Percentiles rank a stretch among this genome's conserved stretches.
These are phyloP conservation scores for Panagrolaimus sp. DNA, from an alignment of 1,140 invertebrate genomes.

Conservation along the genomic window DNA sequence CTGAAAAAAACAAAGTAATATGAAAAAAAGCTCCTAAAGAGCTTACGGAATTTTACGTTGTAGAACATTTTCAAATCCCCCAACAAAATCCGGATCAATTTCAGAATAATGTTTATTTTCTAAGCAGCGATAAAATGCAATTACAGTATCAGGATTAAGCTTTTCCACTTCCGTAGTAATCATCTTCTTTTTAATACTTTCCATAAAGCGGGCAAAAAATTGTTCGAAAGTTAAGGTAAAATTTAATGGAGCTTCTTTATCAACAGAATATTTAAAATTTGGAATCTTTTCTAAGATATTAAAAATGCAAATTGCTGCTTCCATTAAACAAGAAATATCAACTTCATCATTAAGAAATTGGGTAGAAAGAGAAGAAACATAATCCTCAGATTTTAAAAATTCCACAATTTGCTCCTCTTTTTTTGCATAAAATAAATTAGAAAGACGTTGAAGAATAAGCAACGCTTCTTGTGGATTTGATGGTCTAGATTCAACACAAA, in stretches of 20 bases:
- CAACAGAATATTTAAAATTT: neutral
- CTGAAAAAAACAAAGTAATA: too few relatives aligned
- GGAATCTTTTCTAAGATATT: neutral
- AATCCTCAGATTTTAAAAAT: slow-evolving; percentile 1
- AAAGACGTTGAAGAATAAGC: neutral
- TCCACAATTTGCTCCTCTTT: neutral
- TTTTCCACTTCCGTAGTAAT: too few relatives aligned
- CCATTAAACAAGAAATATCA: neutral
- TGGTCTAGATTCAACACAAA: neutral
- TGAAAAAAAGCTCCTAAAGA: too few relatives aligned
- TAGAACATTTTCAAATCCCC: too few relatives aligned
- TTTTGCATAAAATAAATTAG: neutral
- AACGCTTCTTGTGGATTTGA: neutral
- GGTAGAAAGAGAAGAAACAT: neutral
- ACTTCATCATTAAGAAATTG: neutral
- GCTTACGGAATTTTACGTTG: too few relatives aligned
- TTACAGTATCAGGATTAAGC: too few relatives aligned
- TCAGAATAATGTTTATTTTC: too few relatives aligned
- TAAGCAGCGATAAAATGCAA: too few relatives aligned
- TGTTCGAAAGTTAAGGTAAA: neutral
- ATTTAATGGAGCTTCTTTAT: neutral
- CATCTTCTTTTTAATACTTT: too few relatives aligned
- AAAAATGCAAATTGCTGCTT: neutral
- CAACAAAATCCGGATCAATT: too few relatives aligned
- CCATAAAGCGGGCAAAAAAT: neutral